These are phyloP conservation scores for Tetramorium bicarinatum DNA, from an alignment of 2,888 invertebrate genomes.

Conservation along the genomic window DNA sequence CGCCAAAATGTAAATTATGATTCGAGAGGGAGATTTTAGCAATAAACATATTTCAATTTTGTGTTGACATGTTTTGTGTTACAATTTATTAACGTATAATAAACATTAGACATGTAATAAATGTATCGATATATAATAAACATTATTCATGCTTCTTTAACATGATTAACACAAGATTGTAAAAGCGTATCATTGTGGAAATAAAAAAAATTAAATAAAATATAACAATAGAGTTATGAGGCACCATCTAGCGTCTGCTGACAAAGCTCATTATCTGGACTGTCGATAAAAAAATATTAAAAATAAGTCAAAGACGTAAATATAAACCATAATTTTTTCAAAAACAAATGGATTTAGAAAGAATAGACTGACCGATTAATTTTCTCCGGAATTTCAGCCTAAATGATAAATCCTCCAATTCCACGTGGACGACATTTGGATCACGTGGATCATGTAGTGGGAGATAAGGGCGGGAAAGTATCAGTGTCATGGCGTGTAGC, in stretches of 20 bases:
- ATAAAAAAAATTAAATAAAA: not conserved
- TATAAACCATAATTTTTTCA: not conserved
- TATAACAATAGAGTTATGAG: not conserved
- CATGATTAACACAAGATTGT: not conserved
- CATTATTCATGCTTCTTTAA: not conserved
- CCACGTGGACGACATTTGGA: not conserved
- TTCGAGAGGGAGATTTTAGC: not conserved
- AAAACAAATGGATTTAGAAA: not conserved
- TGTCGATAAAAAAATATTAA: not conserved
- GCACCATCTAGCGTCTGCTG: not conserved
- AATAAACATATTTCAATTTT: not conserved
- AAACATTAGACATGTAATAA: not conserved
- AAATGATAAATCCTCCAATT: not conserved
- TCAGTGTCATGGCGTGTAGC: not conserved
- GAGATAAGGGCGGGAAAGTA: constrained; percentile 19
- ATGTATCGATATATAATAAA: not conserved
- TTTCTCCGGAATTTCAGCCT: not conserved
- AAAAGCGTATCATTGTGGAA: not conserved
- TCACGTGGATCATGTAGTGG: not conserved
- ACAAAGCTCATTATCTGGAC: not conserved
- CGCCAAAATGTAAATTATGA: not conserved
- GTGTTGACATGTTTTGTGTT: no score
- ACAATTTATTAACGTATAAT: not conserved
- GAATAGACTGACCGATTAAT: not conserved
- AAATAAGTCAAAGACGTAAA: not conserved